Percentiles rank a stretch among this genome's conserved stretches.
phyloP scores from a whole-genome alignment of 2,797 vertebrate species.

The Danio tinwini region DNA sequence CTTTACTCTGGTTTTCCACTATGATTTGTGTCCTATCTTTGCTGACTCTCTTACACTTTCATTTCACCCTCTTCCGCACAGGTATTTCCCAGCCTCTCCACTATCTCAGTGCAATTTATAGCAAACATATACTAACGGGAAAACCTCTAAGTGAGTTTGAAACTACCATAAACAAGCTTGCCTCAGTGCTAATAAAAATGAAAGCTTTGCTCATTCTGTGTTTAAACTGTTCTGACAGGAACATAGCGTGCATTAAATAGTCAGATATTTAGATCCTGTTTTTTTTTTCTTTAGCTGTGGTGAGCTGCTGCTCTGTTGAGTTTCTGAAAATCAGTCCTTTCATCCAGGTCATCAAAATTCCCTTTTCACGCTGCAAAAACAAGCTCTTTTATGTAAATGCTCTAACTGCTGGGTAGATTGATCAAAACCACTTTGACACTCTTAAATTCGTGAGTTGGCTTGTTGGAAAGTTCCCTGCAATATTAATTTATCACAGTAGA shows the following conservation, averaged over 20 bases:
- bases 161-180: conserved; percentile 41
- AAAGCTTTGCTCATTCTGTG: conserved; percentile 43
- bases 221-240: conserved; percentile 56
- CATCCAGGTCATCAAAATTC: conserved; percentile 22
- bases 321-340: conserved; percentile 48
- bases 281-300: conserved; percentile 24
- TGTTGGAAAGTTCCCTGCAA: conserved; percentile 44
- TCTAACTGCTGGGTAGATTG: conserved; percentile 43
- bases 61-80: conserved; percentile 31
- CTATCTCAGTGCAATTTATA: conserved; percentile 50
- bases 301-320: conserved; percentile 16
- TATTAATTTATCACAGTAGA: conserved; percentile 44
- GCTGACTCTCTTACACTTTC: conserved; percentile 45
- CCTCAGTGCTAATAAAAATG: conserved; percentile 47
- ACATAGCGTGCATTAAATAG: conserved; percentile 58
- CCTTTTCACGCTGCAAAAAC: conserved; percentile 1
- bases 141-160: conserved; percentile 44
- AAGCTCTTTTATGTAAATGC: conserved; percentile 48
- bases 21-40: conserved; percentile 43
- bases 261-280: conserved; percentile 15
- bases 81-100: conserved; percentile 24
- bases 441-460: conserved; percentile 41
- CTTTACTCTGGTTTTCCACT: conserved; percentile 38
- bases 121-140: conserved; percentile 46
- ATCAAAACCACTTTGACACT: conserved; percentile 53